phyloP scores from a whole-genome alignment of 1,140 invertebrate species.

The Ridgeia piscesae region DNA sequence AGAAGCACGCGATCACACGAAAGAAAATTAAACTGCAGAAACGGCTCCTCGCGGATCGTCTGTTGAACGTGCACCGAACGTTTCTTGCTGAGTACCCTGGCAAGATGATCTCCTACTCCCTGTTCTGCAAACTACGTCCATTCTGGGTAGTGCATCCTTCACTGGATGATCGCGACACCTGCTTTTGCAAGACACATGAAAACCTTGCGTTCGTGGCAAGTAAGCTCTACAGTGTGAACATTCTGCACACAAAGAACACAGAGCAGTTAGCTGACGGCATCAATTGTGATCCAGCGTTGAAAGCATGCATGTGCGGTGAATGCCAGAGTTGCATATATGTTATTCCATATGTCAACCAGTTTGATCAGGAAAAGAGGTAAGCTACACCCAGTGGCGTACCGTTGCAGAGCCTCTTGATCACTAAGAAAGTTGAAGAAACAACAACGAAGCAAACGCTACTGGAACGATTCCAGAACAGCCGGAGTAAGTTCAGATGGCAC shows the following conservation, averaged over 20 bases:
- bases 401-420: conserved; percentile 15
- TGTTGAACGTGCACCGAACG: conserved; percentile 13
- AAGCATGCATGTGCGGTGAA: conserved; percentile 16
- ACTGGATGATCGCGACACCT: not conserved
- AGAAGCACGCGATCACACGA: conserved; percentile 25
- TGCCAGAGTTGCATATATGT: not conserved
- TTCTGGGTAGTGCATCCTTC: conserved; percentile 16
- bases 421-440: conserved; percentile 18
- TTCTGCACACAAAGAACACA: conserved; percentile 21
- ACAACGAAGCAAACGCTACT: conserved; percentile 11
- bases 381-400: conserved; percentile 17
- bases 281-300: conserved; percentile 11
- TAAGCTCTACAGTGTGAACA: conserved; percentile 21
- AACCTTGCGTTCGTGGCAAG: conserved; percentile 24
- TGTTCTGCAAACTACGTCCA: conserved; percentile 16
- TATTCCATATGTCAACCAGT: conserved; percentile 13
- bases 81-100: conserved; percentile 21
- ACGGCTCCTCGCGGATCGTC: conserved; percentile 13
- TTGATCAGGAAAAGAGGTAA: conserved; percentile 10
- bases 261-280: conserved; percentile 11
- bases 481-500: not conserved
- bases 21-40: conserved; percentile 25
- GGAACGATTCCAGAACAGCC: conserved; percentile 12
- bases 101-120: conserved; percentile 18
- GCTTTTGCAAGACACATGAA: conserved; percentile 27